Conservation (phyloP, 1,140 invertebrate genomes). For the Camponotus pennsylvanicus region DNA sequence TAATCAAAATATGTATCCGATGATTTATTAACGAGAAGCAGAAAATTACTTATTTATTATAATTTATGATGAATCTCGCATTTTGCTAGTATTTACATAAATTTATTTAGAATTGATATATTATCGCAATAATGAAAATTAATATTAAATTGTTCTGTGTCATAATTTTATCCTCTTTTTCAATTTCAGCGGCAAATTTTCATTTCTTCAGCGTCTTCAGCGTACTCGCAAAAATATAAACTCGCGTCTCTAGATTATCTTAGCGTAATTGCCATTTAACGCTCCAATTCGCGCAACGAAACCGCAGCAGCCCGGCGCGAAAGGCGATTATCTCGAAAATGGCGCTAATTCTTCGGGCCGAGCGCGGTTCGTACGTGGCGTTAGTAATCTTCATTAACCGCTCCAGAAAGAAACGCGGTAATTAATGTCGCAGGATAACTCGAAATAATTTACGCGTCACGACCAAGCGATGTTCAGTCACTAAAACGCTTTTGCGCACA, state of each 20-base stretch:
- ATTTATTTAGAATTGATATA: no score
- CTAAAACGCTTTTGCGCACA: conserved; percentile 16
- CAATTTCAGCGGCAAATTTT: conserved; percentile 22
- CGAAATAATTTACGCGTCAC: conserved; percentile 55
- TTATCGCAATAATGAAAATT: conserved; percentile 1
- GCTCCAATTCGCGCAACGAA: conserved; percentile 43
- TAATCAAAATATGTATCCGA: no score
- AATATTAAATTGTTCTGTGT: background rate
- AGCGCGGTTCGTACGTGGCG: conserved; percentile 11
- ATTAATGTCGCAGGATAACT: conserved; percentile 58
- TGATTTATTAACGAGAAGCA: no score
- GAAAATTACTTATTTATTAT: no score
- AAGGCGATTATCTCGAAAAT: conserved; percentile 48
- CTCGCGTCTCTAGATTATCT: conserved; percentile 37
- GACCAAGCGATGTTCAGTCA: conserved; percentile 17
- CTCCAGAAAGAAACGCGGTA: conserved; percentile 46
- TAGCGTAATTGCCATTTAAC: conserved; percentile 53
- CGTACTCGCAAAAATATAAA: conserved; percentile 30
- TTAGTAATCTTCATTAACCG: conserved; percentile 54
- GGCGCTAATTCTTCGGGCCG: conserved; percentile 5
- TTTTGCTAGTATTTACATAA: background rate
- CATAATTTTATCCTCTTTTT: background rate
- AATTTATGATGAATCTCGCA: background rate
- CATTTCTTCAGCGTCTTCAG: background rate
- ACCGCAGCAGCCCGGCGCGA: conserved; percentile 4